phyloP scores from a whole-genome alignment of 2,888 invertebrate genomes.

The Hartigia nigra region DNA sequence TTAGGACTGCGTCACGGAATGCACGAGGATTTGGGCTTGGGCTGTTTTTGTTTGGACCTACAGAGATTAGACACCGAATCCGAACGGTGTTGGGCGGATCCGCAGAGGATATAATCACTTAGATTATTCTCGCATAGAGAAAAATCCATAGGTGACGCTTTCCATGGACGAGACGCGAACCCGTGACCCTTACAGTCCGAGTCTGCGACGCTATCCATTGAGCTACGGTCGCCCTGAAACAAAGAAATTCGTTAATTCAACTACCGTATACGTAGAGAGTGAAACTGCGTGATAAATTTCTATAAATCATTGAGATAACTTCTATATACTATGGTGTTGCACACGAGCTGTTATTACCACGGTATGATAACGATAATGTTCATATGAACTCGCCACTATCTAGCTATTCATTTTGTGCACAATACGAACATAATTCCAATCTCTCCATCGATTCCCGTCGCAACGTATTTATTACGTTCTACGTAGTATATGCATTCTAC shows the following conservation, averaged over 20 bases:
- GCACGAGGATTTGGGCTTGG: background rate
- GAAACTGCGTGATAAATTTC: conserved; percentile 47
- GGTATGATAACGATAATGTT: conserved; percentile 53
- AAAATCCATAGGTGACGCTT: background rate
- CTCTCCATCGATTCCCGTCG: conserved; percentile 22
- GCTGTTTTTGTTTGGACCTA: background rate
- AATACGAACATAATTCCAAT: conserved; percentile 26
- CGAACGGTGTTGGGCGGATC: background rate
- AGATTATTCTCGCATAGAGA: background rate
- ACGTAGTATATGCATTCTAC: background rate
- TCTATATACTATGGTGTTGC: conserved; percentile 34
- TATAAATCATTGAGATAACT: conserved; percentile 43
- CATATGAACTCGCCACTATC: conserved; percentile 43
- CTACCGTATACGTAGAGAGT: conserved; percentile 28
- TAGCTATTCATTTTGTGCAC: conserved; percentile 27
- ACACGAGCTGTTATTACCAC: conserved; percentile 48
- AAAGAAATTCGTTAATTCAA: background rate
- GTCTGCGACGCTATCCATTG: background rate
- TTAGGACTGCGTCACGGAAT: background rate
- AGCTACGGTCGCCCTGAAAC: background rate
- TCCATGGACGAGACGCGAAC: background rate
- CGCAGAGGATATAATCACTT: background rate
- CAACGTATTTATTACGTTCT: conserved; percentile 7
- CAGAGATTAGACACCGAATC: background rate
- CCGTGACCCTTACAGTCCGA: background rate